phyloP scores from a whole-genome alignment of 1,140 invertebrate genomes.

The Euwallacea similis region DNA sequence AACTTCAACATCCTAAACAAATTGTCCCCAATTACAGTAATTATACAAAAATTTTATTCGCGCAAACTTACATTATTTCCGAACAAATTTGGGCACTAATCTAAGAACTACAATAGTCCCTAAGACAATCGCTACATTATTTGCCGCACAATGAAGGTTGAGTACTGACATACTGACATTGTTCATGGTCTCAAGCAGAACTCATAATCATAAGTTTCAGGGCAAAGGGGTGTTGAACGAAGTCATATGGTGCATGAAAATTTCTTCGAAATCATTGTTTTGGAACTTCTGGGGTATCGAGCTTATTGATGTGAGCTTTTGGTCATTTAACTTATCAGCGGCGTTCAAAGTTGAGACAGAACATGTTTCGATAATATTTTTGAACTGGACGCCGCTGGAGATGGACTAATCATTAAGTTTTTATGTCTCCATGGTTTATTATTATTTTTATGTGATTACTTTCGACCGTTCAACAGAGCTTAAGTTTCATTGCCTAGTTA shows the following conservation, averaged over 20 bases:
- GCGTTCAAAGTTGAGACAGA: not conserved
- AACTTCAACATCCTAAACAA: not conserved
- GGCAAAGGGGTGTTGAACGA: constrained; percentile 18
- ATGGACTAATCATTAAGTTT: too few species aligned
- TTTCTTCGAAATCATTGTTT: constrained; percentile 21
- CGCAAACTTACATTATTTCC: not conserved
- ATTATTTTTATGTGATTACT: not conserved
- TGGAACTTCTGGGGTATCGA: constrained; percentile 27
- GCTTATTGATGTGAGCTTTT: constrained; percentile 7
- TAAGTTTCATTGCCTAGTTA: too few species aligned
- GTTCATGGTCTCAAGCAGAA: constrained; percentile 13
- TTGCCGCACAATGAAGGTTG: not conserved
- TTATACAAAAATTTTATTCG: not conserved
- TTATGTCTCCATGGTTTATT: not conserved
- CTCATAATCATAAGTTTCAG: constrained; percentile 25
- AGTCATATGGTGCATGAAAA: constrained; percentile 32
- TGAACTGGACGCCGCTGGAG: too few species aligned
- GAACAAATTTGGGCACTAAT: not conserved
- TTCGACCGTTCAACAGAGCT: too few species aligned
- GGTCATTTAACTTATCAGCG: not conserved
- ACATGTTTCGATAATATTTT: too few species aligned
- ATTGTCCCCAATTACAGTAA: not conserved
- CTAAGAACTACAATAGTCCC: not conserved
- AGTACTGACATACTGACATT: not conserved
- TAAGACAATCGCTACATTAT: not conserved